Conservation (phyloP, 2,113 vertebrate genomes). For the Amblyornis subalaris region DNA sequence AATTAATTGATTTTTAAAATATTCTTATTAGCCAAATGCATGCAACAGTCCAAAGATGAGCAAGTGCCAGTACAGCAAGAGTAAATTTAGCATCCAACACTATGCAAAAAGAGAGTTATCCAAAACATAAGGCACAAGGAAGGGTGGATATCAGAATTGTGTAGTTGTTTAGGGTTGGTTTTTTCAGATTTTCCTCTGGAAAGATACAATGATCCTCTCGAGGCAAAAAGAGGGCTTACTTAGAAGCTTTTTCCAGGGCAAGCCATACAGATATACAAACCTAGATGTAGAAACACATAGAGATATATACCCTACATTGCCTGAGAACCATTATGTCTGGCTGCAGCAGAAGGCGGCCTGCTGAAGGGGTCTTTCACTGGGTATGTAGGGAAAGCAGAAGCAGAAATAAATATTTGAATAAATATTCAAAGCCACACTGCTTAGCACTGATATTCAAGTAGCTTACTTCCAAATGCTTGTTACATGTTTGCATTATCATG, state of each 20-base stretch:
- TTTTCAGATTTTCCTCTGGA: not conserved
- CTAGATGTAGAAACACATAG: not conserved
- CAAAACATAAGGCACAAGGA: not conserved
- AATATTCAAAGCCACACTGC: not conserved
- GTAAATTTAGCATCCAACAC: not conserved
- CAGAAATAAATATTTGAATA: not conserved
- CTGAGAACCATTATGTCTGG: not conserved
- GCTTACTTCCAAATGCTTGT: not conserved
- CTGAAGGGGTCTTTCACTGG: not conserved
- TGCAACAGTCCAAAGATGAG: not conserved
- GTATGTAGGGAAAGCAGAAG: not conserved
- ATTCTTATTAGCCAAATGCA: not conserved
- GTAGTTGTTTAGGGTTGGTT: not conserved
- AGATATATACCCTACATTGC: rapidly evolving
- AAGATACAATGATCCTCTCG: not conserved
- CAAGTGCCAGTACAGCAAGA: not conserved
- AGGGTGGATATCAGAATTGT: not conserved
- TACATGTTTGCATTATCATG: not conserved
- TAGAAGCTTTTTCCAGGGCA: not conserved
- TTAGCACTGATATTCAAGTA: not conserved
- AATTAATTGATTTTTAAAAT: not conserved
- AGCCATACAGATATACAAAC: not conserved
- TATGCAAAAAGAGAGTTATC: not conserved
- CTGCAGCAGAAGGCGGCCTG: not conserved
- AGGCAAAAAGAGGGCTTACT: not conserved